Evolutionary conservation across 2,888 invertebrate genomes (phyloP).

Genomic region (Galerucella nymphaeae): DNA sequence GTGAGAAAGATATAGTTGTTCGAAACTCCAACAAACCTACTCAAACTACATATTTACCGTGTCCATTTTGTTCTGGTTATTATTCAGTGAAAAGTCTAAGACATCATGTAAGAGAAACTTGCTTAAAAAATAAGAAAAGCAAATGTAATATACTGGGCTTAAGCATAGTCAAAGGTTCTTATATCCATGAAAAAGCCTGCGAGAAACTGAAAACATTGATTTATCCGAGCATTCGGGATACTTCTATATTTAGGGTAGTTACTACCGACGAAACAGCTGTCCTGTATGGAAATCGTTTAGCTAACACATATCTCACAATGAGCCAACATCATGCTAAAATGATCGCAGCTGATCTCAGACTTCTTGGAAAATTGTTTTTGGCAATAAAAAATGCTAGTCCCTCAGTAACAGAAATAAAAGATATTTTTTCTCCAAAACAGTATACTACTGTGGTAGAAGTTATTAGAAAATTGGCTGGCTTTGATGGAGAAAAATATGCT

Average conservation of each 20-base stretch:
- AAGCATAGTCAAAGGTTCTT: background rate
- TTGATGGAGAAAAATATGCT: background rate
- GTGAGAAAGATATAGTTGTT: background rate
- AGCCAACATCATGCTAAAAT: slow-evolving; percentile 2
- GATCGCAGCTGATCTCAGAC: background rate
- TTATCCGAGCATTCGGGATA: background rate
- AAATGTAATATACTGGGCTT: background rate
- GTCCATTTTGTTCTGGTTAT: slow-evolving; percentile 1
- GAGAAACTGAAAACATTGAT: background rate
- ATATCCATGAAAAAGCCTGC: background rate
- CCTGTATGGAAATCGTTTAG: background rate
- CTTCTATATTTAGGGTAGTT: background rate
- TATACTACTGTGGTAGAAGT: slow-evolving; percentile 1
- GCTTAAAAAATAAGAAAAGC: background rate
- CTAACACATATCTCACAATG: slow-evolving; percentile 1
- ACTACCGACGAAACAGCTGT: background rate
- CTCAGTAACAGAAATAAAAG: background rate
- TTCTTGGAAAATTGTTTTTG: background rate
- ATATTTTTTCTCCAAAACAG: background rate
- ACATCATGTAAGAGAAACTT: background rate
- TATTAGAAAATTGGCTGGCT: background rate
- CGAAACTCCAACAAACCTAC: background rate
- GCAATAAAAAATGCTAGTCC: background rate
- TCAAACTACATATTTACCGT: slow-evolving; percentile 5
- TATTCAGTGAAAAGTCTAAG: slow-evolving; percentile 5